Evolutionary conservation across 92 coral and sea anemone genomes (phyloP), one percentile per base, ranked within the genome.

Genomic region (Heliopora coerulea): DNA sequence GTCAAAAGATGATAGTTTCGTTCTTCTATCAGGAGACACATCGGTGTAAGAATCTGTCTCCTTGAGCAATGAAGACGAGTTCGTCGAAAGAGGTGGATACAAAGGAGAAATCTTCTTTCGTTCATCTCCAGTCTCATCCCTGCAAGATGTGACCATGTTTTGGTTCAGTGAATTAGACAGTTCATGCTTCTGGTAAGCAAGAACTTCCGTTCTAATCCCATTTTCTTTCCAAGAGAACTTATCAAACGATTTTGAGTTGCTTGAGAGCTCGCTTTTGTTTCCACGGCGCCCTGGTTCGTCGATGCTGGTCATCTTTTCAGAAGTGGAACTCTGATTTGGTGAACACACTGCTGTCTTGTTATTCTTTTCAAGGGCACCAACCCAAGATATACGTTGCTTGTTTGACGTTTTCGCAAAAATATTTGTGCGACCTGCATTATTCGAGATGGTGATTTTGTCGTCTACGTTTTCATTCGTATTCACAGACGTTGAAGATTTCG

Each of bases 191-290:
- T 10, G 15, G 35, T 30, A 12, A 59, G 31, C 40, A 59, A 1
- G 33, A 1, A 28, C 1, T 18, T 59, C 65, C 28, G 8, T 59
- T 59, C 39, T 25, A 26, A 59, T 30, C 4, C 30, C 52, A 34
- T 39, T 63, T 17, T 20, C 70, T 18, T n/a, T 63, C 10, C 2
- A 46, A 0, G 46, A 27, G 13, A 1, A 11, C 12, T 23, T 6
- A 12, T 27, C 41, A 67, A 12, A 26, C 48, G 74, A 41, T 59
- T 67, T 35, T 34, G 30, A 1, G 65, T 59, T 59, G 19, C n/a
- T 25, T 14, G 13, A 24, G 39, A 25, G 74, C 0, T 44, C 33
- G 41, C 17, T 26, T 35, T 19, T 65, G 8, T 34, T 0, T 67
- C 54, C 40, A 27, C 39, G 7, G 2, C 3, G 52, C 2, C 44